Percentiles rank a stretch among this genome's conserved stretches.
Conservation (phyloP, 2,113 vertebrate genomes). For the Phalacrocorax carbo region DNA sequence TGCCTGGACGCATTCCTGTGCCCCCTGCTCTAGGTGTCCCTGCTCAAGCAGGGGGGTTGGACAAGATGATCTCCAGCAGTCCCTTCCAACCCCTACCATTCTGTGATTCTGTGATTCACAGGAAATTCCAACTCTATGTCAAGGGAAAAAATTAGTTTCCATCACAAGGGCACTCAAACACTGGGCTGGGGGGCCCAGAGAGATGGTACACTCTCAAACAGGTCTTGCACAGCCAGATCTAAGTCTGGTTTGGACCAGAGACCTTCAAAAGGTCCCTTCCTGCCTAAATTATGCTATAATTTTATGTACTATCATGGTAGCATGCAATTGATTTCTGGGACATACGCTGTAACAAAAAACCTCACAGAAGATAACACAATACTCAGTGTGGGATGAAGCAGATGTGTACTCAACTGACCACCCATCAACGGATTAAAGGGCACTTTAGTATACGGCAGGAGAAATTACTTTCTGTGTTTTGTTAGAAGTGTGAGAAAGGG, state of each 20-base stretch:
- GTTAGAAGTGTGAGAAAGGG: background rate
- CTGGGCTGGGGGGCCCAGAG: background rate
- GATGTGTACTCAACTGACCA: background rate
- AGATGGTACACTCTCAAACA: background rate
- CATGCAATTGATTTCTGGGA: background rate
- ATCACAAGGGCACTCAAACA: background rate
- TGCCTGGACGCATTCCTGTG: too few relatives aligned
- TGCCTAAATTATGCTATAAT: background rate
- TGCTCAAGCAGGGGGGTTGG: too few relatives aligned
- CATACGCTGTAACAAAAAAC: background rate
- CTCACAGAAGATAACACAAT: background rate
- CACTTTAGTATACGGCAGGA: background rate
- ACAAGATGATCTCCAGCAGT: too few relatives aligned
- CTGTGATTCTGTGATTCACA: background rate
- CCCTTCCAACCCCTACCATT: too few relatives aligned
- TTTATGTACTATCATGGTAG: background rate
- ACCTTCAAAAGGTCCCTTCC: background rate
- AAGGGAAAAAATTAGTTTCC: background rate
- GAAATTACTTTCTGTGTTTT: background rate
- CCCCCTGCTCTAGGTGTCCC: too few relatives aligned
- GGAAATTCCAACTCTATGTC: background rate
- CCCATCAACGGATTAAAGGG: background rate
- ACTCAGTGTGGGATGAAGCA: background rate
- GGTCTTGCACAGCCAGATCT: background rate
- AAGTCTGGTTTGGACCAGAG: background rate